Percentiles rank a stretch among this genome's conserved stretches.
Evolutionary conservation across 2,797 vertebrate genomes (phyloP).

Genomic region (Mormyrus hasselquistii): DNA sequence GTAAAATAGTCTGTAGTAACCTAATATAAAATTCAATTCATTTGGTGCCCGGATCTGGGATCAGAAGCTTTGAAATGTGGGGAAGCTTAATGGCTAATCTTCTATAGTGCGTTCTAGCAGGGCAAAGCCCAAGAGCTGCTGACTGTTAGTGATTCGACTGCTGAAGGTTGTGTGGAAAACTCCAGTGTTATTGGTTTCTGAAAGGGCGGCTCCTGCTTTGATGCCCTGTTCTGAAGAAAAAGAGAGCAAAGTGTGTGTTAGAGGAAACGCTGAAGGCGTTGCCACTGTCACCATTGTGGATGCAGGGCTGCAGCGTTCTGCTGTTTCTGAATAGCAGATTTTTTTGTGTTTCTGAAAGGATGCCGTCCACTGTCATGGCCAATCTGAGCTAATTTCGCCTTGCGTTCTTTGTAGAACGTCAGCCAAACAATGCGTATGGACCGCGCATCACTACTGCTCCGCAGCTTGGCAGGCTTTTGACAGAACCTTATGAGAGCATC

Average conservation of each 20-base stretch:
- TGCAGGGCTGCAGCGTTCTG: background rate
- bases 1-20: background rate
- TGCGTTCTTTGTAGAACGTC: background rate
- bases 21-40: background rate
- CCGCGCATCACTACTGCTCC: background rate
- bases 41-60: background rate
- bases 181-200: background rate
- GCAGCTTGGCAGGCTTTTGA: background rate
- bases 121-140: background rate
- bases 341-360: background rate
- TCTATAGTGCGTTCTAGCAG: background rate
- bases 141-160: background rate
- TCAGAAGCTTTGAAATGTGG: background rate
- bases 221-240: background rate
- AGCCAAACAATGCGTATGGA: background rate
- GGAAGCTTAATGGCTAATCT: conserved; percentile 8
- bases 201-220: background rate
- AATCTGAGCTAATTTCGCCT: background rate
- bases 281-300: background rate
- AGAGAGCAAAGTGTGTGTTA: background rate
- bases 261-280: background rate
- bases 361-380: background rate
- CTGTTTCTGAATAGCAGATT: background rate
- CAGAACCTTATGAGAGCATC: background rate
- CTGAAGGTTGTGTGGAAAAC: background rate